Conservation (phyloP, 35 echinoderm and acorn worm species). For the Stichopus chloronotus region DNA sequence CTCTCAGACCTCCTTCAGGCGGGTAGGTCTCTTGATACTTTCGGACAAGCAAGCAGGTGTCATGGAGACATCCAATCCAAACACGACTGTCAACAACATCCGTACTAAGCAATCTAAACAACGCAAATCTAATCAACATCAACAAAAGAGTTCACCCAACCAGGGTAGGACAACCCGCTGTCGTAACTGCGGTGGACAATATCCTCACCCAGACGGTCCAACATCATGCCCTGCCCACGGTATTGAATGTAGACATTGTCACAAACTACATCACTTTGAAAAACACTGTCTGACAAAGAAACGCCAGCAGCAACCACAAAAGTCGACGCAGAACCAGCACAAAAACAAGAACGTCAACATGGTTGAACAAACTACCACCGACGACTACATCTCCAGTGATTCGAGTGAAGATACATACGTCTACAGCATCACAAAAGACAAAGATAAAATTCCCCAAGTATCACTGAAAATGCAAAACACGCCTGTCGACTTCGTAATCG, state of each 20-base stretch:
- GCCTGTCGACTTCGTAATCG: not conserved
- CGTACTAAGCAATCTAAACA: not conserved
- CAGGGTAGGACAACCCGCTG: slow-evolving; percentile 2
- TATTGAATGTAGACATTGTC: slow-evolving; percentile 21
- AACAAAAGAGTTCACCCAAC: not conserved
- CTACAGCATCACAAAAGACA: not conserved
- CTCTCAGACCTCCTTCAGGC: slow-evolving; percentile 50
- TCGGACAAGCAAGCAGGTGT: slow-evolving; percentile 24
- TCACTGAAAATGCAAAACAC: not conserved
- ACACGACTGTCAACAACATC: not conserved
- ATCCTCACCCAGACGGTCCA: slow-evolving; percentile 25
- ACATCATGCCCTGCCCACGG: slow-evolving; percentile 39
- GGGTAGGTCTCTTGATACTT: slow-evolving; percentile 49
- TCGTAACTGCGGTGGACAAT: slow-evolving; percentile 26
- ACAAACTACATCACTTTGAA: slow-evolving; percentile 39
- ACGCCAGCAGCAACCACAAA: not conserved
- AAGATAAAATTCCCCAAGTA: not conserved
- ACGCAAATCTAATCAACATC: not conserved
- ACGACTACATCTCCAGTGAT: not conserved
- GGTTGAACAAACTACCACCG: not conserved
- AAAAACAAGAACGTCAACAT: not conserved
- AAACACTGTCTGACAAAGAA: slow-evolving; percentile 29
- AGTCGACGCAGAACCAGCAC: not conserved
- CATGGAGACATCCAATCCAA: slow-evolving; percentile 23
- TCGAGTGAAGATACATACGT: slow-evolving; percentile 25